Base-by-base conservation (phyloP, 2,888 invertebrate species). In the Autographa pulchrina region DNA sequence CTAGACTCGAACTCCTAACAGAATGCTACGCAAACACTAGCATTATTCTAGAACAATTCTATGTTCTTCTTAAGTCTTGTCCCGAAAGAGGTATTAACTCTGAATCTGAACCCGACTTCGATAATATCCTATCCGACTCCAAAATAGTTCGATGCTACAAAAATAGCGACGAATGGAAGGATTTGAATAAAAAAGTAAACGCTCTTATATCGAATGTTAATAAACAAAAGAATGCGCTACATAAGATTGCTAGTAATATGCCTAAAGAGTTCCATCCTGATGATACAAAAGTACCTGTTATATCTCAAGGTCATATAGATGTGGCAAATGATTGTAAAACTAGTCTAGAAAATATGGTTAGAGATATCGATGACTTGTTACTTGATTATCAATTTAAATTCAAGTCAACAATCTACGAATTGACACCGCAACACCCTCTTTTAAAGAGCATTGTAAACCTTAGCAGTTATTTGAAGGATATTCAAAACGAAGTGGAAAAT, bases 31-130 rank as follows among this genome's bases (percentile, higher is more conserved):
- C 96, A 1, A 95, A 96, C 67, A 86, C 95, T 9, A 90, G 94
- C 54, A 93, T 96, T 69, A 93, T 97, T 13, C 91, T 98, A 32
- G 97, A 97, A 78, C 98, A 98, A 87, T 97, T 97, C 82, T 92
- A 95, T 70, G 90, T 98, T 1, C 92, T 98, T 25, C 88, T 98
- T 0, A 96, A 97, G 83, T 96, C 94, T 0, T 90, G 91, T 43
- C 96, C 96, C 20, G 93, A 93, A 78, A 86, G 88, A 74, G 84
- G 76, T 3, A 32, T 92, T 0, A 80, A 82, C 54, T 71, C 86
- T 1, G 86, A 88, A 70, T 81, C 80, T 4, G 92, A 92, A 75
- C 92, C 93, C 5, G 85, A 94, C 64, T 96, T 96, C 52, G 96
- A 96, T 75, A 69, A 76, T 6, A 86, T 92, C 3, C 63, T 96